phyloP scores from a whole-genome alignment of 2,113 vertebrate genomes.

The Puntigrus tetrazona region DNA sequence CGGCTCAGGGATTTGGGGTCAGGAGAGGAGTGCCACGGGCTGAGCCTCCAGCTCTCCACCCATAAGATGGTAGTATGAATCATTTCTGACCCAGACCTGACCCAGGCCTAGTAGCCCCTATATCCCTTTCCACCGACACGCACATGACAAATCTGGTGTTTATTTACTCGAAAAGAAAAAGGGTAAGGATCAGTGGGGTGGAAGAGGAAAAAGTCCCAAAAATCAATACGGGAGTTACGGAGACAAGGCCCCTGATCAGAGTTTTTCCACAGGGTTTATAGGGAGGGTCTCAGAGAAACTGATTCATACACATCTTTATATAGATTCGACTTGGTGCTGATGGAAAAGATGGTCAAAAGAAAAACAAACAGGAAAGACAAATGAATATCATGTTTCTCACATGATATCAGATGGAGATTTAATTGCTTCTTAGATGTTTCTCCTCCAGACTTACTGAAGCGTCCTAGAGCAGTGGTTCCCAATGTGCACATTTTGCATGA shows the following conservation, averaged over 20 bases:
- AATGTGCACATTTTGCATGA: no score
- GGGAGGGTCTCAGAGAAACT: background rate
- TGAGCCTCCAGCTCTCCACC: constrained; percentile 65
- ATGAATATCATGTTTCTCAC: background rate
- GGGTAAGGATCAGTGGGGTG: constrained; percentile 59
- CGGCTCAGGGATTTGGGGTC: constrained; percentile 71
- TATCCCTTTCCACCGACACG: constrained; percentile 60
- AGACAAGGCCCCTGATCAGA: constrained; percentile 58
- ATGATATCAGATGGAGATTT: background rate
- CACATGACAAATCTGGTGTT: constrained; percentile 81
- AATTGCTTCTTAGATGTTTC: background rate
- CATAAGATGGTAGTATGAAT: constrained; percentile 66
- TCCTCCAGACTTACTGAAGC: no score
- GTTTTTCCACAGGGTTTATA: constrained; percentile 52
- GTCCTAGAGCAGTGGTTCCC: no score
- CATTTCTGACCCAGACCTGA: constrained; percentile 59
- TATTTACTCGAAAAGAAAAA: constrained; percentile 76
- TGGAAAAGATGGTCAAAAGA: background rate
- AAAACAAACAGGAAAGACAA: background rate
- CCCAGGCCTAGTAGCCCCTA: constrained; percentile 39
- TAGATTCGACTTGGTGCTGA: background rate
- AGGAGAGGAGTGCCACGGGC: constrained; percentile 72
- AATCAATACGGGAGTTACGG: constrained; percentile 76
- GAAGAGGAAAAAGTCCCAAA: constrained; percentile 71
- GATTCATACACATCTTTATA: background rate